These are phyloP conservation scores for Melinaea menophilus DNA, from an alignment of 2,888 invertebrate genomes.

Conservation along the genomic window DNA sequence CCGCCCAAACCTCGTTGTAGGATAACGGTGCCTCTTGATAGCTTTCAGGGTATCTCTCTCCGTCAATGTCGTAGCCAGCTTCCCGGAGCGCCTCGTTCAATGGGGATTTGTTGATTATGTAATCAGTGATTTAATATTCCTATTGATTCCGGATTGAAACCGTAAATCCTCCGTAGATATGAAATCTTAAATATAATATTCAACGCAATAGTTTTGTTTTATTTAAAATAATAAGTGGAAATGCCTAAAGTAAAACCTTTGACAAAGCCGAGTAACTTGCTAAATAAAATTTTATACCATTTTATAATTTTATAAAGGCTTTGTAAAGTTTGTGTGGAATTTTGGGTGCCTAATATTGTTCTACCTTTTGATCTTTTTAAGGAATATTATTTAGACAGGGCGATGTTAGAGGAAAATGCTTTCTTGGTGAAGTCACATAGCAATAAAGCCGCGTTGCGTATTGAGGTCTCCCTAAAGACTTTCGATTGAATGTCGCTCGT, in stretches of 20 bases:
- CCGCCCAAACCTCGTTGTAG: conserved; percentile 99
- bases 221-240: not conserved
- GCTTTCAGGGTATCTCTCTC: conserved; percentile 92
- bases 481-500: conserved; percentile 38
- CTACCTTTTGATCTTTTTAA: conserved; percentile 23
- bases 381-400: conserved; percentile 21
- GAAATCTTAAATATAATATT: not conserved
- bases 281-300: not conserved
- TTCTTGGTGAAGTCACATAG: conserved; percentile 23
- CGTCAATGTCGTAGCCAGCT: conserved; percentile 91
- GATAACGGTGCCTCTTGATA: conserved; percentile 99
- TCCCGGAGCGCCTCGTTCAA: conserved; percentile 89
- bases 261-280: not conserved
- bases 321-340: conserved; percentile 20
- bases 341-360: conserved; percentile 23
- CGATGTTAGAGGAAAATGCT: conserved; percentile 14
- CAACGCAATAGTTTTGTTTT: not conserved
- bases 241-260: conserved; percentile 5
- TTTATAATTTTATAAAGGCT: conserved; percentile 16
- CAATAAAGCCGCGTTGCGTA: conserved; percentile 20
- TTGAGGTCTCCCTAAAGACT: conserved; percentile 33
- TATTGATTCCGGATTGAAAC: not conserved
- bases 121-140: conserved; percentile 6
- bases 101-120: conserved; percentile 77
- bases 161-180: not conserved